phyloP scores from a whole-genome alignment of 2,797 vertebrate genomes.

The Kryptolebias ocellatus region DNA sequence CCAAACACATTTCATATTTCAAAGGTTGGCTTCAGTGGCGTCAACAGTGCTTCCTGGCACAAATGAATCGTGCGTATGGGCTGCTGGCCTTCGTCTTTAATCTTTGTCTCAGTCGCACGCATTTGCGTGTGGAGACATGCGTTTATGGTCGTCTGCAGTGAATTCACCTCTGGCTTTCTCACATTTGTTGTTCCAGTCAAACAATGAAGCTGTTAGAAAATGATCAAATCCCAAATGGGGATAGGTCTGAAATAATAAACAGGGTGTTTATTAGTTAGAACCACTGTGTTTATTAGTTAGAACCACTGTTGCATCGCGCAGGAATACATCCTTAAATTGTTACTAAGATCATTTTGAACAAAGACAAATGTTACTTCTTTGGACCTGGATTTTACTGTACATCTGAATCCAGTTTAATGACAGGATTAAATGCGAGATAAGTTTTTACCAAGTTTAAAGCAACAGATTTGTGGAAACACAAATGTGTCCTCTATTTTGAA shows the following conservation, averaged over 20 bases:
- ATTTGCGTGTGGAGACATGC: conserved; percentile 16
- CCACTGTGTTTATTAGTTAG: background rate
- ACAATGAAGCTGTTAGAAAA: conserved; percentile 46
- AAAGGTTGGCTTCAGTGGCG: conserved; percentile 11
- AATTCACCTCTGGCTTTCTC: conserved; percentile 29
- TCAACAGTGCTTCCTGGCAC: conserved; percentile 35
- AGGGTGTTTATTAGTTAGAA: background rate
- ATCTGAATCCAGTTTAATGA: background rate
- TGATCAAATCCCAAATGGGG: conserved; percentile 18
- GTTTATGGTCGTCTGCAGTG: conserved; percentile 3
- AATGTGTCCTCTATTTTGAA: background rate
- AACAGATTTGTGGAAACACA: too few relatives aligned
- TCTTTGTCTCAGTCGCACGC: conserved; percentile 28
- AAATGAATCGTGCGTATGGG: conserved; percentile 21
- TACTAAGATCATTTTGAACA: conserved; percentile 12
- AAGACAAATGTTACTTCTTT: background rate
- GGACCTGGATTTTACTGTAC: background rate
- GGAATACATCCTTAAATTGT: conserved; percentile 3
- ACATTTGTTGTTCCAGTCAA: conserved; percentile 19
- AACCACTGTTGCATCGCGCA: background rate
- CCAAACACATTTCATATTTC: background rate
- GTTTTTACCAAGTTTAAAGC: too few relatives aligned
- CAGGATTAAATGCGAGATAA: too few relatives aligned
- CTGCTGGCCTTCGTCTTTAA: conserved; percentile 36
- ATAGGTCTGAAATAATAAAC: conserved; percentile 23